phyloP scores from a whole-genome alignment of 2,113 vertebrate genomes.

The Grantiella picta region DNA sequence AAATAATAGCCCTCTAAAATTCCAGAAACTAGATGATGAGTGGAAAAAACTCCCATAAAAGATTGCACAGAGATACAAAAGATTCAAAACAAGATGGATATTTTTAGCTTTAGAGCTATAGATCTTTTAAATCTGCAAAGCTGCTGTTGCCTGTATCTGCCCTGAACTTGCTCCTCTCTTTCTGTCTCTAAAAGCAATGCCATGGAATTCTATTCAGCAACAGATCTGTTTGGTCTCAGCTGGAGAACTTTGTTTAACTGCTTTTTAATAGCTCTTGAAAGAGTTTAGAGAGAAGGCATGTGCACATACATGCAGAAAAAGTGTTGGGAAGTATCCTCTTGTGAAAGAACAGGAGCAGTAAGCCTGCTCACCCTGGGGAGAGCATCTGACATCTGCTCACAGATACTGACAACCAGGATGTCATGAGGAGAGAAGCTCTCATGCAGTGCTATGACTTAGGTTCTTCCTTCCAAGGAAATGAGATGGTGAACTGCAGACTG shows the following conservation, averaged over 20 bases:
- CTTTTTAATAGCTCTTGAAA: neutral
- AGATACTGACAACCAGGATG: rapidly evolving
- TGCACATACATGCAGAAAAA: neutral
- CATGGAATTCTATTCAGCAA: conserved; percentile 1
- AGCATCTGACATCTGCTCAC: neutral
- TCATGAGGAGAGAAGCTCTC: neutral
- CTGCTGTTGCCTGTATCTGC: neutral
- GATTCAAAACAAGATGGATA: neutral
- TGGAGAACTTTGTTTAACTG: conserved; percentile 1
- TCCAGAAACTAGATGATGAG: neutral
- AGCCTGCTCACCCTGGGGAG: neutral
- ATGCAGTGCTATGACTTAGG: rapidly evolving
- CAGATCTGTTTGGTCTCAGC: neutral
- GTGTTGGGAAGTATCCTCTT: neutral
- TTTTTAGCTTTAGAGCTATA: neutral
- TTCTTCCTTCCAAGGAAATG: neutral
- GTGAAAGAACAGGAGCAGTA: neutral
- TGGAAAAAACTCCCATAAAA: neutral
- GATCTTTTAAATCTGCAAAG: neutral
- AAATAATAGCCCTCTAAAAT: neutral
- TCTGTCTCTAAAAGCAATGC: neutral
- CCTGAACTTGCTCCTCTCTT: neutral
- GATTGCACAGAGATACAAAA: neutral
- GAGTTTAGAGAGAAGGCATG: neutral
- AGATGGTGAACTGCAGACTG: neutral